Base-by-base conservation (phyloP, 2,797 vertebrate species). In the Spinus pinus region DNA sequence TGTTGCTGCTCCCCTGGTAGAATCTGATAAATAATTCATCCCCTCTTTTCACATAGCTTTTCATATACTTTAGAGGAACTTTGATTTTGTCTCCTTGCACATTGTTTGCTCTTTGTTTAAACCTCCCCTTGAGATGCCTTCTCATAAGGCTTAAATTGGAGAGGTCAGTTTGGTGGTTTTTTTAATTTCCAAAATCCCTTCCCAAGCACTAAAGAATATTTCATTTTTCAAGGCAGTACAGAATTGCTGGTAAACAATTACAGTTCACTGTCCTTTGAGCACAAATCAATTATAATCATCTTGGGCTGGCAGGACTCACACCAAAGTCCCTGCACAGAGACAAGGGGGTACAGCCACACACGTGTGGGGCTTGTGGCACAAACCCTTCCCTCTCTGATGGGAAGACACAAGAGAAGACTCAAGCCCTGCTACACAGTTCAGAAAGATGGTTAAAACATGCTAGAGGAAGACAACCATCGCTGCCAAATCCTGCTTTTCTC, bases 11-110 rank as follows among this genome's bases (percentile, higher is more conserved):
- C 75, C 84, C 79, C 30, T 92, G 46, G 62, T 66, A 93, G 75
- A 58, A 86, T 62, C 88, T 90, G 54, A 79, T 94, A 91, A 93
- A 94, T 93, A 95, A 96, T 88, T 92, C 37, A 93, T 87, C 39
- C 44, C 53, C 27, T 67, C 57, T 86, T 90, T 89, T 72, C 53
- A 93, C 30, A 20, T 85, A 74, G 46, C n/a, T 83, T 88, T 90
- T 92, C 44, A 33, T 65, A 35, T 6, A 41, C 15, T 67, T 89
- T 37, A 61, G 64, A 65, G 17, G 44, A 89, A 35, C 58, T 95
- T 78, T 71, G 28, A 14, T 91, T 87, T 93, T 62, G 6, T 78
- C 39, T 17, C 30, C 28, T 51, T 66, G 20, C 42, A 54, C 69
- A 41, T 44, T 58, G 31, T 74, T 91, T 86, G 50, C 60, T 72